A percentile compares a stretch with the other conserved stretches of the same genome.
These are phyloP conservation scores for Styela clava DNA, from an alignment of 23 tunicate species.

Conservation along the genomic window DNA sequence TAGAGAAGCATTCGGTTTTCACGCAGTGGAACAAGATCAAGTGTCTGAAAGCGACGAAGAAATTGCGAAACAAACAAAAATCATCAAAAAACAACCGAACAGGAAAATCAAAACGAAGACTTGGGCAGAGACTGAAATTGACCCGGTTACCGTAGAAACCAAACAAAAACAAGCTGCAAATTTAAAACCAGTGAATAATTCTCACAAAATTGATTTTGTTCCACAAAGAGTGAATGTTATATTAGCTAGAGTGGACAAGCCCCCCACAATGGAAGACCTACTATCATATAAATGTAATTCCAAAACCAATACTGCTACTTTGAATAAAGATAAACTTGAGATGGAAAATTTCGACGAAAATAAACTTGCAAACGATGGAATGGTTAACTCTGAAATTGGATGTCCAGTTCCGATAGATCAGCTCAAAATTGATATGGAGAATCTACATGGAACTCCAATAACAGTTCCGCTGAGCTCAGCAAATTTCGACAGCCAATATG, in stretches of 20 bases:
- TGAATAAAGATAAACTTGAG: not conserved
- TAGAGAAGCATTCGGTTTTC: slow-evolving; percentile 84
- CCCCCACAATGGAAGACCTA: not conserved
- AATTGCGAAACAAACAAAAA: not conserved
- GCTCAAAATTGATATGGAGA: not conserved
- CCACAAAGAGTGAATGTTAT: slow-evolving; percentile 5
- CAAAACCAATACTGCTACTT: too few species aligned
- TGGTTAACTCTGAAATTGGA: not conserved
- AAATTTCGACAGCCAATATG: too few species aligned
- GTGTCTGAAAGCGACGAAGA: not conserved
- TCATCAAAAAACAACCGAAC: slow-evolving; percentile 9
- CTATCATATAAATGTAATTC: not conserved
- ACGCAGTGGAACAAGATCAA: slow-evolving; percentile 40
- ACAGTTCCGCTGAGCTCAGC: too few species aligned
- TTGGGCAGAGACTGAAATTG: not conserved
- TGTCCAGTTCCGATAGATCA: not conserved
- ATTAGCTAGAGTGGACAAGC: slow-evolving; percentile 9
- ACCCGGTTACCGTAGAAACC: not conserved
- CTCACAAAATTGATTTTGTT: not conserved
- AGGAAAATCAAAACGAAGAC: not conserved
- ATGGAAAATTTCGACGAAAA: not conserved
- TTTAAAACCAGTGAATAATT: not conserved
- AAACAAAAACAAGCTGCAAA: not conserved
- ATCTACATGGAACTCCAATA: not conserved
- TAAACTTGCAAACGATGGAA: not conserved